Base-by-base conservation (phyloP, 2,888 invertebrate species). In the Lepas anatifera region DNA sequence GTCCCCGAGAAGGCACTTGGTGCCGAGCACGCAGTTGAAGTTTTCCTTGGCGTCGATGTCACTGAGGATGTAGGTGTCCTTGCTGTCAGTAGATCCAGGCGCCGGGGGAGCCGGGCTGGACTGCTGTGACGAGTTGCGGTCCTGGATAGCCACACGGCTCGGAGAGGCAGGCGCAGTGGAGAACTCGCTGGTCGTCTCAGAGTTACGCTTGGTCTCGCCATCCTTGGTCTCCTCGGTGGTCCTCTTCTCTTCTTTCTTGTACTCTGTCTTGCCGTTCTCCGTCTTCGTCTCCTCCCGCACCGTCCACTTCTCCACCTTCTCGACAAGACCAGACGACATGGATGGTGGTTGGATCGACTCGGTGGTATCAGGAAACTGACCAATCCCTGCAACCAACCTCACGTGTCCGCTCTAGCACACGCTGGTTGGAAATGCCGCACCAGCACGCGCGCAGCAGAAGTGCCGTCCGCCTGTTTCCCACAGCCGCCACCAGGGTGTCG, bases 281-380 rank as follows among this genome's bases (percentile, higher is more conserved):
- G 58, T 58, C 13, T 27, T 58, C 4, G 58, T 32, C 58, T 58
- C 58, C 58, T 58, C 58, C 1, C 32, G 58, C 16, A 58, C 32
- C 3, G 58, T 32, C 58, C 58, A 58, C 58, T 58, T 58, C 58
- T 58, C 58, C 32, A 58, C 58, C 58, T 58, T 58, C 58, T 58
- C 58, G 6, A 58, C 58, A 8, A 58, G 16, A 1, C 32, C 58
- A 22, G 58, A 58, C 25, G 58, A 58, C 58, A n/a, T n/a, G n/a
- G n/a, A n/a, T n/a, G n/a, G n/a, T n/a, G n/a, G n/a, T n/a, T n/a
- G n/a, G n/a, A n/a, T n/a, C n/a, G n/a, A n/a, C n/a, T n/a, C n/a
- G n/a, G n/a, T n/a, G n/a, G n/a, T n/a, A n/a, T n/a, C n/a, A n/a
- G n/a, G n/a, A n/a, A n/a, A n/a, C n/a, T n/a, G n/a, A n/a, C 32